phyloP scores from a whole-genome alignment of 2,797 vertebrate species.

The Phoxinus dragarum region DNA sequence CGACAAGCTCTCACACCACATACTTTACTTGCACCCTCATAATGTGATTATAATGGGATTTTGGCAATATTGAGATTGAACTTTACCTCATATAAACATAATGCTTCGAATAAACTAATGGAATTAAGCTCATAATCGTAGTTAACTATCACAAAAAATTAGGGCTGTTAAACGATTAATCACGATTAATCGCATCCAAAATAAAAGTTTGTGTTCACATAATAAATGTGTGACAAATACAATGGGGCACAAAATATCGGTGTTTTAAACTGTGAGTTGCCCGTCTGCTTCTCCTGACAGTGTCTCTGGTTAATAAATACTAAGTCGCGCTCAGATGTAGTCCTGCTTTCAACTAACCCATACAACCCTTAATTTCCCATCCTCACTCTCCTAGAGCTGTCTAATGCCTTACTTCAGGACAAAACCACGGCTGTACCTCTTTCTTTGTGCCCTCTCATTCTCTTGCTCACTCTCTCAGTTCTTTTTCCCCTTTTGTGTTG shows the following conservation, averaged over 20 bases:
- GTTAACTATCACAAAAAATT: no score
- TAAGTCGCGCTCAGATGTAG: not conserved
- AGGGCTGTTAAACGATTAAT: no score
- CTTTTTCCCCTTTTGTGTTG: constrained; percentile 52
- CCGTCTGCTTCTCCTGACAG: not conserved
- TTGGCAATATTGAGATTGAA: no score
- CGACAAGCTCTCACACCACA: no score
- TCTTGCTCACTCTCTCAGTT: constrained; percentile 36
- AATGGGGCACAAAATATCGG: not conserved
- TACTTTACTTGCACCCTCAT: no score
- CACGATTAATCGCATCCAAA: no score
- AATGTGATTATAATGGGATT: no score
- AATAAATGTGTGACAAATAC: not conserved
- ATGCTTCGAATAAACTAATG: no score
- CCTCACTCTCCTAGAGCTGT: constrained; percentile 40
- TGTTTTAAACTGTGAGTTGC: not conserved
- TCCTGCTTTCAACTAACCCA: constrained; percentile 28
- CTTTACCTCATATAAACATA: no score
- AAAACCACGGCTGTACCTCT: constrained; percentile 38
- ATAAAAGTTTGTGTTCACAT: no score
- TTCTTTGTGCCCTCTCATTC: constrained; percentile 39
- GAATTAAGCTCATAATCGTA: no score
- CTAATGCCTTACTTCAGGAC: constrained; percentile 46
- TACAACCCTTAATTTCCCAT: constrained; percentile 22
- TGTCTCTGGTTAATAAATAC: not conserved